Percentiles rank a stretch among this genome's conserved stretches.
Conservation (phyloP, 1,140 invertebrate species). For the Euglossa dilemma region DNA sequence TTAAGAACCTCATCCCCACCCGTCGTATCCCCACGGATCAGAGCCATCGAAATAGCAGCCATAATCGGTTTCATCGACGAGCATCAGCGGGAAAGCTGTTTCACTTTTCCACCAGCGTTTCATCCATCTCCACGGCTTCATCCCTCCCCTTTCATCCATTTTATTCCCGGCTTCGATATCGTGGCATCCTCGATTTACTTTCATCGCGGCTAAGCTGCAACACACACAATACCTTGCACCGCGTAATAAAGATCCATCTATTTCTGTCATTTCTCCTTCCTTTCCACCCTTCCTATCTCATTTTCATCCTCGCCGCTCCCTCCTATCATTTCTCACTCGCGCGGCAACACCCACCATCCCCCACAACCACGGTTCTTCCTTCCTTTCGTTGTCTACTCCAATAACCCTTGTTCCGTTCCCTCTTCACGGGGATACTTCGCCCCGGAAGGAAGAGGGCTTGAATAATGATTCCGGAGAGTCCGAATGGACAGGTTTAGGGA, state of each 20-base stretch:
- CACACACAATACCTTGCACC: constrained; percentile 21
- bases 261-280: constrained; percentile 44
- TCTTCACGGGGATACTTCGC: constrained; percentile 20
- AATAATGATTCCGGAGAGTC: constrained; percentile 59
- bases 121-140: constrained; percentile 31
- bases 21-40: neutral
- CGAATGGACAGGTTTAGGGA: constrained; percentile 58
- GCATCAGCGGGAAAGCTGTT: constrained; percentile 9
- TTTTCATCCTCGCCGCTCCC: neutral
- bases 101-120: constrained; percentile 19
- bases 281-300: constrained; percentile 45
- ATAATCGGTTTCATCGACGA: constrained; percentile 20
- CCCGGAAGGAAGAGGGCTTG: constrained; percentile 43
- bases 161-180: constrained; percentile 33
- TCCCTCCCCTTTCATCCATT: constrained; percentile 26
- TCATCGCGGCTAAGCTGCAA: constrained; percentile 21
- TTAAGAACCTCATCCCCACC: neutral
- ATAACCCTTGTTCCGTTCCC: constrained; percentile 31
- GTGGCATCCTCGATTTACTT: constrained; percentile 47
- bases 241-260: constrained; percentile 54
- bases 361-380: neutral
- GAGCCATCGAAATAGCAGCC: neutral
- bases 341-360: neutral
- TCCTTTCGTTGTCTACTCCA: constrained; percentile 32
- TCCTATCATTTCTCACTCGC: constrained; percentile 29